Evolutionary conservation across 2,797 vertebrate species (phyloP).

Genomic region (Eremophila alpestris): DNA sequence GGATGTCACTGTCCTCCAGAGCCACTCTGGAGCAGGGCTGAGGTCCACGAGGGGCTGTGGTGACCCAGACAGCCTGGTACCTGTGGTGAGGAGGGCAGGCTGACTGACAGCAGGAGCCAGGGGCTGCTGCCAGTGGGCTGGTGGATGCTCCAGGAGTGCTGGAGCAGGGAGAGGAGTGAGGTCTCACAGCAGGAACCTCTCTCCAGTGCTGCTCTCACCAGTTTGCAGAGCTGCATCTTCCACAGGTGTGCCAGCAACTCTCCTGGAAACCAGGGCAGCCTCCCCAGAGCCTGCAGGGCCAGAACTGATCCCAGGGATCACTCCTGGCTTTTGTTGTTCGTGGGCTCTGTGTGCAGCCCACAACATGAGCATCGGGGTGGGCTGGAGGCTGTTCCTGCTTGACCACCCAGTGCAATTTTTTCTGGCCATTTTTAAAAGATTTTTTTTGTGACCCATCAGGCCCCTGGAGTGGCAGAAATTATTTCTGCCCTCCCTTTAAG

Average conservation of each 20-base stretch:
- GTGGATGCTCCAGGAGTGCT: accelerated
- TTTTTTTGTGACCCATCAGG: not conserved
- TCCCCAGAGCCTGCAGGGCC: not conserved
- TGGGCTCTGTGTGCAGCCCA: too few species aligned
- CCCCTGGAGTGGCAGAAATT: not conserved
- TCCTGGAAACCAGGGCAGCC: not conserved
- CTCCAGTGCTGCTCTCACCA: not conserved
- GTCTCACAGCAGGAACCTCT: not conserved
- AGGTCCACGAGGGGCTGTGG: not conserved
- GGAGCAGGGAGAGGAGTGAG: not conserved
- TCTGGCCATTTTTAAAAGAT: not conserved
- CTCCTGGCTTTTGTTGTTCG: accelerated
- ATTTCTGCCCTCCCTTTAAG: slow-evolving; percentile 7
- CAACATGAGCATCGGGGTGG: accelerated
- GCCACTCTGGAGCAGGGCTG: not conserved
- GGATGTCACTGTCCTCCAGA: not conserved
- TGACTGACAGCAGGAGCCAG: not conserved
- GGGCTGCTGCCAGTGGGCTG: not conserved
- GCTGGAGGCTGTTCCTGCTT: not conserved
- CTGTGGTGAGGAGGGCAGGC: not conserved
- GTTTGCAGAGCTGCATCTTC: not conserved
- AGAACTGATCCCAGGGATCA: not conserved
- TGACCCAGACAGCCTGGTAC: not conserved
- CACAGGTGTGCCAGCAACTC: not conserved
- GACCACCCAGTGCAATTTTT: not conserved